Base-by-base conservation (phyloP, 2,797 vertebrate genomes). In the Huso huso region DNA sequence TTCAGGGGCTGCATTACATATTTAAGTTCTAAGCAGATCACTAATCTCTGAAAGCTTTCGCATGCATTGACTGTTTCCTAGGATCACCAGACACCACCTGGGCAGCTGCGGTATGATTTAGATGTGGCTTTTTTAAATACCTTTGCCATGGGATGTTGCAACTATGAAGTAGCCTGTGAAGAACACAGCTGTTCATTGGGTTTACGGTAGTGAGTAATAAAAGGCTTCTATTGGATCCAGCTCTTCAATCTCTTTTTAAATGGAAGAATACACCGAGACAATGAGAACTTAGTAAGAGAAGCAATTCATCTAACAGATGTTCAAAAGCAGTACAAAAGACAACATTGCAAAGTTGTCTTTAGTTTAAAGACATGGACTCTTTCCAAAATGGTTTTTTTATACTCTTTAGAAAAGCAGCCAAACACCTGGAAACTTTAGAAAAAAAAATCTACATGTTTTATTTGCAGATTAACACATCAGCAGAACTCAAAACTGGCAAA, bases 111-210 rank as follows among this genome's bases (percentile, higher is more conserved):
- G 75, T 64, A 64, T 61, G 10, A 72, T 79, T 86, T 52, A 78
- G 81, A 83, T 83, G 84, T 85, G 85, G 82, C 76, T 79, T 74
- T 69, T 52, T 74, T 76, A 79, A 18, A 79, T 73, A 77, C 76
- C 71, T 73, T 66, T 70, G 50, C 64, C 55, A 69, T 64, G 72
- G 70, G 74, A 70, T 68, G 13, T 12, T n/a, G 68, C 11, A 65
- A 69, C 70, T 71, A 37, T 6, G 7, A 71, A 77, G 72, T 51
- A 72, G 67, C 12, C 48, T 55, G 62, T 37, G 61, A 75, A 72
- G 57, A 65, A 62, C 66, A 69, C 73, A 87, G 82, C 70, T 74
- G 52, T 66, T 75, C 49, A 64, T 74, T 68, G 69, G 69, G 64
- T 76, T 72, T 70, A 68, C 70, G 75, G 66, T 50, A 69, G 66